Percentiles rank a stretch among this genome's conserved stretches.
These are phyloP conservation scores for Ailurus styani DNA, from an alignment of 2,113 vertebrate genomes.

Conservation along the genomic window DNA sequence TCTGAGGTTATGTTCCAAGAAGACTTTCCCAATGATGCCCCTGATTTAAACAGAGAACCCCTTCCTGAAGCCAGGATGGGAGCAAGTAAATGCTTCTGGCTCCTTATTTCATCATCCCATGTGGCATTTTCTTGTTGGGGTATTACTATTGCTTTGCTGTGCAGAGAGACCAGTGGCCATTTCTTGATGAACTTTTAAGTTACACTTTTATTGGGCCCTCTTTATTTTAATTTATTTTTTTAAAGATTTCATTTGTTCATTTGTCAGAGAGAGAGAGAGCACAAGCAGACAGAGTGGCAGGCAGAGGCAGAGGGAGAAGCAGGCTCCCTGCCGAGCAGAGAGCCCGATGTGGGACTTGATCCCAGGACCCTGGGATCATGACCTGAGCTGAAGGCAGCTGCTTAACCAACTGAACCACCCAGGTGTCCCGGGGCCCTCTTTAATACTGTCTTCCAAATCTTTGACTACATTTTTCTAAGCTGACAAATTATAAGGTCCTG, in stretches of 20 bases:
- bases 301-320: no score
- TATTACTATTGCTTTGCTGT: neutral
- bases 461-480: neutral
- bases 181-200: neutral
- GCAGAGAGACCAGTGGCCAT: neutral
- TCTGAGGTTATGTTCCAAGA: neutral
- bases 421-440: neutral
- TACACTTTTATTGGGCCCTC: neutral
- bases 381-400: no score
- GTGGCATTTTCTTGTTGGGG: neutral
- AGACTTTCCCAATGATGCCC: neutral
- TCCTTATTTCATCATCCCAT: neutral
- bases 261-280: no score
- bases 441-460: neutral
- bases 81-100: neutral
- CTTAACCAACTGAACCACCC: no score
- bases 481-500: neutral
- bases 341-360: no score
- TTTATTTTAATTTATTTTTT: no score
- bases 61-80: neutral
- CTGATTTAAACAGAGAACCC: neutral
- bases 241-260: no score
- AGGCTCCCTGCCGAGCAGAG: no score
- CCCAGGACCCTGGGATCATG: no score
- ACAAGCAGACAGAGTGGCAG: no score